Base-by-base conservation (phyloP, 2,797 vertebrate genomes). In the Myotis daubentonii region DNA sequence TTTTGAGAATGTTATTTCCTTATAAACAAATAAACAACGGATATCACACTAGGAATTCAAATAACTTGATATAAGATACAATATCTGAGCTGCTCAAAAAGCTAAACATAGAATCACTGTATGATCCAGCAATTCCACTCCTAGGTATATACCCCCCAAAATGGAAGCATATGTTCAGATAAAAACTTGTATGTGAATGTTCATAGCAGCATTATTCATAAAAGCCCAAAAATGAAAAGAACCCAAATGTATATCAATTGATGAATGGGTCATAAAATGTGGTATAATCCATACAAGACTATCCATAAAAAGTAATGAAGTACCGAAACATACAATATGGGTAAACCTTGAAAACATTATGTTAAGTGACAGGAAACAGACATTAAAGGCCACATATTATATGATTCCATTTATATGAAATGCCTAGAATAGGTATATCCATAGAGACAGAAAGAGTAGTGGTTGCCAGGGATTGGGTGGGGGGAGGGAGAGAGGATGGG, bases 271-370 rank as follows among this genome's bases (percentile, higher is more conserved):
- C 66, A 86, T n/a, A 79, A 93, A 95, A 90, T 66, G 41, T 81
- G 55, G 23, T 87, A 84, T 62, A 84, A 84, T 53, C 23, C 74
- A 90, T 6, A 85, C 4, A 80, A 86, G 79, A 72, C 41, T 36
- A 94, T 22, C 38, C 62, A 88, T 51, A 84, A 89, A 94, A 82
- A 95, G 65, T 53, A 95, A 93, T 55, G 22, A 91, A 95, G 65
- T 68, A 92, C 8, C 53, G 23, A 92, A 78, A 89, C 30, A 85
- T 13, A 89, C 28, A 87, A 87, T 84, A 92, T 25, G 49, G 79
- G 81, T 85, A 41, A 94, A 89, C 75, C 47, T 12, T 86, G 85
- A 92, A 88, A 96, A 91, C 23, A 94, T 13, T 68, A 80, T 41
- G 30, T 11, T 82, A 85, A 85, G 13, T 87, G 11, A 95, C 72